These are phyloP conservation scores for Channa maculata DNA, from an alignment of 2,113 vertebrate species.

Conservation along the genomic window DNA sequence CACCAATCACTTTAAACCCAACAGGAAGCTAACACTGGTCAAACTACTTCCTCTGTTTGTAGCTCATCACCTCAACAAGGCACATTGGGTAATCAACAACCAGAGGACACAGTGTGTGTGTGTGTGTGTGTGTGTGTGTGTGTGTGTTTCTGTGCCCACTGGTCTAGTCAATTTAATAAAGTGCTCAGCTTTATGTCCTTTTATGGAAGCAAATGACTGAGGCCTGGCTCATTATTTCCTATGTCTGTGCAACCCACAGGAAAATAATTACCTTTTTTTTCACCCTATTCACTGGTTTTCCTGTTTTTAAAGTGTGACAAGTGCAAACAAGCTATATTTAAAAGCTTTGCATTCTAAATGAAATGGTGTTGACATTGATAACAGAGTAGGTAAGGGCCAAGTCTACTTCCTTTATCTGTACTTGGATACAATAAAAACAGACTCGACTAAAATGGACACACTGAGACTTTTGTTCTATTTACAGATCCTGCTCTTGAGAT, in stretches of 20 bases:
- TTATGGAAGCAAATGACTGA: constrained; percentile 76
- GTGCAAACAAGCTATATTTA: constrained; percentile 19
- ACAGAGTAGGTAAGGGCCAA: constrained; percentile 4
- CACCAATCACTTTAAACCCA: constrained; percentile 10
- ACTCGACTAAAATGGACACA: neutral
- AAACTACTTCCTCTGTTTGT: constrained; percentile 42
- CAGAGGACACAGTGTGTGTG: neutral
- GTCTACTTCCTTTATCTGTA: neutral
- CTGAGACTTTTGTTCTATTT: neutral
- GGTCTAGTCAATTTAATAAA: constrained; percentile 15
- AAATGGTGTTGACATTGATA: constrained; percentile 42
- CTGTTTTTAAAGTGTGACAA: constrained; percentile 8
- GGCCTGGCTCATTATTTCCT: constrained; percentile 70
- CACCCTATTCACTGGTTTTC: neutral
- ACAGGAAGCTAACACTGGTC: constrained; percentile 42
- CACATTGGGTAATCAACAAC: neutral
- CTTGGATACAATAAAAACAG: constrained; percentile 28
- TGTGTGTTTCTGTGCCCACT: neutral
- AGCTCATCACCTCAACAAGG: constrained; percentile 19
- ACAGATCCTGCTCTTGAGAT: neutral
- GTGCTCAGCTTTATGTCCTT: constrained; percentile 74
- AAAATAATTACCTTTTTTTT: constrained; percentile 67
- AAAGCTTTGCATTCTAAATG: neutral
- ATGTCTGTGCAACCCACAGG: constrained; percentile 58
- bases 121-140: neutral